These are phyloP conservation scores for Sebastes vulpes DNA, from an alignment of 2,797 vertebrate species.

Conservation along the genomic window DNA sequence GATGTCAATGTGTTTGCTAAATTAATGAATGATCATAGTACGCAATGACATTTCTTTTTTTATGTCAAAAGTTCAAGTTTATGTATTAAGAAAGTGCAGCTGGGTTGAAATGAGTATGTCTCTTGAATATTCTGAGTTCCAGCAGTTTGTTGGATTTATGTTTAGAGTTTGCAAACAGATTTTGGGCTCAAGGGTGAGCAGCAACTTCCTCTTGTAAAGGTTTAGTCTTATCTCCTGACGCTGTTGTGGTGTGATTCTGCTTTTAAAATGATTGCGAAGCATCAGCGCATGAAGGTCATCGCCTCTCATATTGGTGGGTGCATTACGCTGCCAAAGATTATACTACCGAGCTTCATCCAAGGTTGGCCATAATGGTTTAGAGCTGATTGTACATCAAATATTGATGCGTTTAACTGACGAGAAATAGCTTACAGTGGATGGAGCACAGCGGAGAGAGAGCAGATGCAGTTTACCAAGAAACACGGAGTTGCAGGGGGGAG, in stretches of 20 bases:
- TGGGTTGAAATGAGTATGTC: neutral
- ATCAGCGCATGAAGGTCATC: slow-evolving; percentile 64
- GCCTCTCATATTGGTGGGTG: neutral
- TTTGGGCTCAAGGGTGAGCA: slow-evolving; percentile 8
- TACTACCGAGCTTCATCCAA: slow-evolving; percentile 32
- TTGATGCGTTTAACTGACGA: slow-evolving; percentile 47
- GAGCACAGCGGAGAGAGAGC: neutral
- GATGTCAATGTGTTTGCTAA: slow-evolving; percentile 17
- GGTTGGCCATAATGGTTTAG: slow-evolving; percentile 31
- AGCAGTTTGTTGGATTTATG: neutral
- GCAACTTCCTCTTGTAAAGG: slow-evolving; percentile 16
- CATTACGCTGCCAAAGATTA: slow-evolving; percentile 45
- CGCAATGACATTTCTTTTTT: neutral
- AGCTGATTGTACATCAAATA: slow-evolving; percentile 52
- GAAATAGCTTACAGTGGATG: slow-evolving; percentile 1
- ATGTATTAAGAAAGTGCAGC: neutral
- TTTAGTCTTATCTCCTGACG: slow-evolving; percentile 35
- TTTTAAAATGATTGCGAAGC: slow-evolving; percentile 67
- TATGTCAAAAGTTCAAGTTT: neutral
- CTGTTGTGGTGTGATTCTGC: slow-evolving; percentile 33
- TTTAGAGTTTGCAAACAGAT: slow-evolving; percentile 23
- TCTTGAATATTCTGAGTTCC: neutral
- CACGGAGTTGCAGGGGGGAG: too few species aligned
- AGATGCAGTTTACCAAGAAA: slow-evolving; percentile 7
- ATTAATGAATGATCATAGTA: slow-evolving; percentile 21